A percentile compares a stretch with the other conserved stretches of the same genome.
Evolutionary conservation across 2,888 invertebrate genomes (phyloP).

Genomic region (Euproctis similis): DNA sequence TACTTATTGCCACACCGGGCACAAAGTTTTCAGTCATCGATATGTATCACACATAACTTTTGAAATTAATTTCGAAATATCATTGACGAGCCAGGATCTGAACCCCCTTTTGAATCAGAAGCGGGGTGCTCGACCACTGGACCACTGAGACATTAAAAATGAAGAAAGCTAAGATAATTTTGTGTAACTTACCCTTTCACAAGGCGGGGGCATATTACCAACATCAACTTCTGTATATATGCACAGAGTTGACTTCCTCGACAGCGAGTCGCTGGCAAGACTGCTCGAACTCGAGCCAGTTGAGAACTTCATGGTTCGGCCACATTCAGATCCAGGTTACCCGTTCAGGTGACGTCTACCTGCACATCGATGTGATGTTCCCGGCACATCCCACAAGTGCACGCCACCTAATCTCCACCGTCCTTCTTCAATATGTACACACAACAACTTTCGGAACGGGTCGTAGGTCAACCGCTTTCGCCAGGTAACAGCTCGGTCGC

Average conservation of each 20-base stretch:
- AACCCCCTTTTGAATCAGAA: too few species aligned
- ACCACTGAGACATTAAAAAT: too few species aligned
- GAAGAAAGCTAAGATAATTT: too few species aligned
- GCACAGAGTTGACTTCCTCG: conserved; percentile 80
- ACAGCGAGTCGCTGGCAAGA: conserved; percentile 78
- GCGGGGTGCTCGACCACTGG: too few species aligned
- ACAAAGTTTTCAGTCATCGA: too few species aligned
- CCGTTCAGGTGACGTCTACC: conserved; percentile 64
- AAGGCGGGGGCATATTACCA: conserved; percentile 48
- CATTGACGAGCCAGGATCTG: too few species aligned
- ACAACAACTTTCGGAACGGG: conserved; percentile 25
- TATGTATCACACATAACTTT: too few species aligned
- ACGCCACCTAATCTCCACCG: conserved; percentile 21
- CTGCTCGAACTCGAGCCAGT: conserved; percentile 80
- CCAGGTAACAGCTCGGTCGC: conserved; percentile 33
- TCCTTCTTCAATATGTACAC: conserved; percentile 15
- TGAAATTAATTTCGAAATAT: too few species aligned
- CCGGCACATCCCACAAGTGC: conserved; percentile 66
- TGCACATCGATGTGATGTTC: conserved; percentile 58
- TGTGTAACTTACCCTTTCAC: conserved; percentile 71
- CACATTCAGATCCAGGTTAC: conserved; percentile 33
- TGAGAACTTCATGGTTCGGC: conserved; percentile 75
- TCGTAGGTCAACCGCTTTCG: conserved; percentile 30
- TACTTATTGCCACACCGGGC: too few species aligned
- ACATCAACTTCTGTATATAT: conserved; percentile 77